A percentile compares a stretch with the other conserved stretches of the same genome.
Evolutionary conservation across 2,797 vertebrate genomes (phyloP).

Genomic region (Siniperca scherzeri): DNA sequence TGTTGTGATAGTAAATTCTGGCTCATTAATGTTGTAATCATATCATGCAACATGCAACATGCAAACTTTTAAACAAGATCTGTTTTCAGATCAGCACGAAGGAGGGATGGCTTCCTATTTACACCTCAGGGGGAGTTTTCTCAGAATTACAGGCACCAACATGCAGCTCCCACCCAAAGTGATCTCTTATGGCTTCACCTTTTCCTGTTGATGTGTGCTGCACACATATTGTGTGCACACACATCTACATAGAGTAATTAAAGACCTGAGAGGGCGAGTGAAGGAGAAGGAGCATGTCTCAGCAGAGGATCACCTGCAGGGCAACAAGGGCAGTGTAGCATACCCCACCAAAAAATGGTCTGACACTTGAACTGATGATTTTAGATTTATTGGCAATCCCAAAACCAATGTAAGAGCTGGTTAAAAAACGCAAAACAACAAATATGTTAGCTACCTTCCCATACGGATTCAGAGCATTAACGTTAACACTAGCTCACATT

Average conservation of each 20-base stretch:
- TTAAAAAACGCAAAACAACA: no score
- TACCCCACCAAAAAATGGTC: no score
- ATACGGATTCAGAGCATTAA: no score
- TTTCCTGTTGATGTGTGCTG: constrained; percentile 33
- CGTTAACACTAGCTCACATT: no score
- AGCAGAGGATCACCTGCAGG: constrained; percentile 69
- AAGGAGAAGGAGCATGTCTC: constrained; percentile 59
- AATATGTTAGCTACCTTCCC: no score
- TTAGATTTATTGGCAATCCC: no score
- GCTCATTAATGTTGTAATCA: constrained; percentile 13
- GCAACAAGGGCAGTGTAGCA: constrained; percentile 27
- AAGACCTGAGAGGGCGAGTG: constrained; percentile 61
- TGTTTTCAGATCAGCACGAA: constrained; percentile 18
- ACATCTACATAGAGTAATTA: constrained; percentile 73
- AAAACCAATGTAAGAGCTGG: no score
- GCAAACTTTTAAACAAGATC: constrained; percentile 3
- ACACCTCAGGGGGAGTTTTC: constrained; percentile 44
- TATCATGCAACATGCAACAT: constrained; percentile 24
- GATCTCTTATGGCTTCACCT: constrained; percentile 47
- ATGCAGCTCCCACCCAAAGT: constrained; percentile 55
- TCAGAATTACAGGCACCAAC: constrained; percentile 55
- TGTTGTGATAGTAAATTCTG: constrained; percentile 5
- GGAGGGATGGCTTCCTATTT: constrained; percentile 28
- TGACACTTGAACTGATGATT: no score
- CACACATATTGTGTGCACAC: constrained; percentile 27